Base-by-base conservation (phyloP, 2,888 invertebrate species). In the Heterodera filipjevi region DNA sequence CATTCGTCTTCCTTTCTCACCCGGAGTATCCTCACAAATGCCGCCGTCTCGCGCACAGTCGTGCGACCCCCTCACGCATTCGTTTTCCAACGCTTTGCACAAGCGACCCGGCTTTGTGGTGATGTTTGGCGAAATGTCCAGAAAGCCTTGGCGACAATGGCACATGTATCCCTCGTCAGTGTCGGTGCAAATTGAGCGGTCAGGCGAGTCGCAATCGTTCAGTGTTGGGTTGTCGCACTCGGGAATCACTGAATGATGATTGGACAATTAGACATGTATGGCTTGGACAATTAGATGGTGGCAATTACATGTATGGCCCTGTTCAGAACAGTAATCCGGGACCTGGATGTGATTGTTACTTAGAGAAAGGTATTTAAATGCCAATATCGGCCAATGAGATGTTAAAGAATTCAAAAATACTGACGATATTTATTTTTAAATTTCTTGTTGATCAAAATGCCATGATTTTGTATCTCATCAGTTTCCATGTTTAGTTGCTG, bases 1-100 rank as follows among this genome's bases (percentile, higher is more conserved):
- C 49, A 73, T 10, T 30, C 16, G 10, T 14, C 16, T 39, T 33
- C 16, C 33, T 30, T 27, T 10, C 74, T 44, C 44, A 75, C 75
- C 89, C 8, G 88, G 88, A 27, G 87, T 89, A 73, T 89, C 89
- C 78, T 89, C 88, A 74, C 89, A 89, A 76, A 89, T 88, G 49
- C 86, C 85, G 0, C 85, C 86, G 30, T 81, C 86, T 22, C 74
- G 76, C 10, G 84, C 83, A 72, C 84, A 85, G 74, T 89, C 89
- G 49, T 85, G 80, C 6, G 85, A 83, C 68, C 89, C 87, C 72
- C 84, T 86, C 10, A 82, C 82, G 71, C 88, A 88, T 77, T 88
- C 88, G 79, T 88, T 89, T 76, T 85, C 85, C 32, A 88, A 76
- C 76, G 83, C 82, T 77, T 89, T 87, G 85, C 89, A 89, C 30